Evolutionary conservation across 1,140 invertebrate genomes (phyloP), one percentile per base, ranked within the genome.

Genomic region (Drosophila yakuba): DNA sequence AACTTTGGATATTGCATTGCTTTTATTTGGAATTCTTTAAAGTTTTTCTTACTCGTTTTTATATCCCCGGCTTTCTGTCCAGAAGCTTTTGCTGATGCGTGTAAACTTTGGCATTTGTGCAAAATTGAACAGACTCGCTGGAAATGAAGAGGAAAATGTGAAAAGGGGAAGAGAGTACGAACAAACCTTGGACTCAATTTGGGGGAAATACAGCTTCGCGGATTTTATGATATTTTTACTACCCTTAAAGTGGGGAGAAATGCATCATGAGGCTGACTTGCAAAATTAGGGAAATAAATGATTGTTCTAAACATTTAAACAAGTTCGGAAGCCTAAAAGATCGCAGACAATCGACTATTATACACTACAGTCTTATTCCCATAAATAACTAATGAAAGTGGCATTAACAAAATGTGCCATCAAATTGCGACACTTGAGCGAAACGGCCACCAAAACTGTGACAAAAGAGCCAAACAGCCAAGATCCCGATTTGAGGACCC

Each of bases 1-100:
- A 89, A 83, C 55, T 79, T 88, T 79, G 71, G 44, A 64, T 78
- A 75, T 78, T 82, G 74, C 78, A 80, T 74, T 82, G 71, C 66
- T 79, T 69, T 76, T 69, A 73, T 62, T 78, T 66, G 54, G 39
- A 68, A 61, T 64, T 68, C 63, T 67, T 82, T 81, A 77, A 74
- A 61, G 50, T 67, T 86, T 66, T 36, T 14, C 51, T 47, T 36
- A 50, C 74, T 62, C 41, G 45, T 8, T 45, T 50, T 76, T 57
- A 57, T 76, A 57, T 66, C 48, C 50, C 51, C 52, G 44, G 41
- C 61, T 75, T 58, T 44, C 67, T 58, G 64, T 4, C 23, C 36
- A 36, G 50, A 57, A 80, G 67, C 60, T 48, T 63, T 17, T 71
- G 39, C 63, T 74, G 78, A 72, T 57, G 74, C 62, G 79, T 82